These are phyloP conservation scores for Rhagologus leucostigma DNA, from an alignment of 2,113 vertebrate genomes.

Conservation along the genomic window DNA sequence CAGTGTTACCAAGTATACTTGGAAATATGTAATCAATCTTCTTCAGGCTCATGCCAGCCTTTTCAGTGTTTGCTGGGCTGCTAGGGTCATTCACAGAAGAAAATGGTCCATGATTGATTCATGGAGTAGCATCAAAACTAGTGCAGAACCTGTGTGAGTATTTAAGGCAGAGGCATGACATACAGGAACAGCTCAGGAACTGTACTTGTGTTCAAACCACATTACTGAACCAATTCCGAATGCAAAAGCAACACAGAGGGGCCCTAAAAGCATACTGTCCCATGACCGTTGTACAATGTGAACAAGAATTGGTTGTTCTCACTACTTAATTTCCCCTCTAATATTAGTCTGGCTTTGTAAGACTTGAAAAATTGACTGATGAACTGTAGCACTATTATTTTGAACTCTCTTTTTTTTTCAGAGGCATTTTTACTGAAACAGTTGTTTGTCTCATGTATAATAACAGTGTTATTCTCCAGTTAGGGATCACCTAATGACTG, in stretches of 20 bases:
- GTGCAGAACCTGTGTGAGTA: background rate
- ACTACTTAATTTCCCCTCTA: background rate
- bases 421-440: background rate
- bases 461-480: background rate
- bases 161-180: background rate
- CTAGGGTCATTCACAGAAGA: background rate
- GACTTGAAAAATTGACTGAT: background rate
- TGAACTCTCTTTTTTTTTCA: background rate
- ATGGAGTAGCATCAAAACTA: background rate
- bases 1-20: background rate
- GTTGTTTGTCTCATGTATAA: background rate
- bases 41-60: background rate
- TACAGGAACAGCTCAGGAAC: background rate
- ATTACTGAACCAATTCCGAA: background rate
- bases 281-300: background rate
- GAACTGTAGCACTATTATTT: background rate
- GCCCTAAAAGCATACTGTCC: background rate
- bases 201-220: background rate
- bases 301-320: background rate
- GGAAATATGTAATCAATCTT: background rate
- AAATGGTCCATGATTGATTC: background rate
- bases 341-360: background rate
- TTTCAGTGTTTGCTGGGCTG: background rate
- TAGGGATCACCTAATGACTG: constrained; percentile 21
- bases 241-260: background rate